Conservation (phyloP, 2,888 invertebrate species). For the Harpagoxenus sublaevis region DNA sequence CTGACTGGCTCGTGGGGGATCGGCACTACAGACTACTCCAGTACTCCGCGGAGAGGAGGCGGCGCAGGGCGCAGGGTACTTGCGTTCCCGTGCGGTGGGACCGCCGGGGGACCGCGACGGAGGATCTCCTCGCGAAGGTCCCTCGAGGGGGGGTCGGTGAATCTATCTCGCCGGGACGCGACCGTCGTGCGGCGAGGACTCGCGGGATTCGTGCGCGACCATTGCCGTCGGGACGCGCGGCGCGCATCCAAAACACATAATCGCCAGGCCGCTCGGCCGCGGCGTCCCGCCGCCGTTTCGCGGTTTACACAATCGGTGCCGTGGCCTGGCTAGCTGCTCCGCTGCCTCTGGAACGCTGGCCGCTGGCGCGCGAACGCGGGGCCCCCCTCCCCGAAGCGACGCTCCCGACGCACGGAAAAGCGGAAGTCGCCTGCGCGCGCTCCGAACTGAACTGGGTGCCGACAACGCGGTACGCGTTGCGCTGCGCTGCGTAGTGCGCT, state of each 20-base stretch:
- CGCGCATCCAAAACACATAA: slow-evolving; percentile 66
- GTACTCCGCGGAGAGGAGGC: too few relatives aligned
- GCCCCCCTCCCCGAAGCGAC: background rate
- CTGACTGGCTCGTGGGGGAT: background rate
- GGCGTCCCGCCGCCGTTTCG: too few relatives aligned
- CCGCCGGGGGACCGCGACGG: too few relatives aligned
- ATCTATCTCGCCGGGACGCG: slow-evolving; percentile 75
- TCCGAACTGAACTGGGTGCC: slow-evolving; percentile 8
- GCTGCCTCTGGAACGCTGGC: background rate
- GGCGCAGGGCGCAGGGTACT: background rate
- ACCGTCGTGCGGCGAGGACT: slow-evolving; percentile 50
- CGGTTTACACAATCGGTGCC: background rate
- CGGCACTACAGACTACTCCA: too few relatives aligned
- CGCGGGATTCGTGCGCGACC: slow-evolving; percentile 77
- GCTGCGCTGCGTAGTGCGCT: background rate
- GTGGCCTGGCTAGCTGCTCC: background rate
- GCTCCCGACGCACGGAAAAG: slow-evolving; percentile 21
- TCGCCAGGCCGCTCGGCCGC: slow-evolving; percentile 61
- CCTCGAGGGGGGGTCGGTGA: background rate
- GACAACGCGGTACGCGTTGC: background rate
- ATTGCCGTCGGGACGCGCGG: slow-evolving; percentile 71
- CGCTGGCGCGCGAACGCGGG: background rate
- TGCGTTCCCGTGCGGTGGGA: too few relatives aligned
- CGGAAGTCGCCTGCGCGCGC: slow-evolving; percentile 55
- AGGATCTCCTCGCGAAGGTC: too few relatives aligned